Base-by-base conservation (phyloP, 1,140 invertebrate species). In the Atta cephalotes region DNA sequence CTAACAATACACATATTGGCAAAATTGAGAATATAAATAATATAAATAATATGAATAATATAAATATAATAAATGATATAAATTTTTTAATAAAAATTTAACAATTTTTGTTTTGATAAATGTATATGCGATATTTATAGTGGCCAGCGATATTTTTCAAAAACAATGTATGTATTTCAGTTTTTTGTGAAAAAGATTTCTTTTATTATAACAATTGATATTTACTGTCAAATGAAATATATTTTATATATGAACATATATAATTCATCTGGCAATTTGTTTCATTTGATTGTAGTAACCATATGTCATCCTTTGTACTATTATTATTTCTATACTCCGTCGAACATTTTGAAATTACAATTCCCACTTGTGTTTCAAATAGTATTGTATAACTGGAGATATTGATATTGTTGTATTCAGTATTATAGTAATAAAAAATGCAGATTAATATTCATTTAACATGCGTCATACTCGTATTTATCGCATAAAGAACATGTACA, bases 371-470 rank as follows among this genome's bases (percentile, higher is more conserved):
- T 18, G 7, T 56, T 21, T 70, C 12, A 28, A 58, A 70, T 56
- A 81, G 14, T 18, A 53, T 10, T 2, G 21, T 66, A 35, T 35
- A 35, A 25, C 14, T 53, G 21, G n/a, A 18, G 3, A 66, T 53
- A 66, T 53, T 35, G 18, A 79, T 51, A 79, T 1, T 31, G 16
- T 16, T 16, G 76, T 25, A 25, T 62, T 77, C 16, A 45, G 6
- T 77, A 65, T 65, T 9, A 16, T 28, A 21, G 10, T 66, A 53
- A 79, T 79, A 9, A 56, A 76, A 76, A 35, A 21, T 25, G 39
- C 39, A 49, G 7, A 70, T 81, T 81, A 71, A 81, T 71, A 70
- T 70, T 81, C 51, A 70, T 56, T 66, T 49, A 68, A 45, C n/a
- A 71, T 51, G 3, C 4, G 49, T 80, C n/a, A 39, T 35, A 25